A percentile compares a stretch with the other conserved stretches of the same genome.
These are phyloP conservation scores for Ciconia stormi DNA, from an alignment of 2,113 vertebrate species.

Conservation along the genomic window DNA sequence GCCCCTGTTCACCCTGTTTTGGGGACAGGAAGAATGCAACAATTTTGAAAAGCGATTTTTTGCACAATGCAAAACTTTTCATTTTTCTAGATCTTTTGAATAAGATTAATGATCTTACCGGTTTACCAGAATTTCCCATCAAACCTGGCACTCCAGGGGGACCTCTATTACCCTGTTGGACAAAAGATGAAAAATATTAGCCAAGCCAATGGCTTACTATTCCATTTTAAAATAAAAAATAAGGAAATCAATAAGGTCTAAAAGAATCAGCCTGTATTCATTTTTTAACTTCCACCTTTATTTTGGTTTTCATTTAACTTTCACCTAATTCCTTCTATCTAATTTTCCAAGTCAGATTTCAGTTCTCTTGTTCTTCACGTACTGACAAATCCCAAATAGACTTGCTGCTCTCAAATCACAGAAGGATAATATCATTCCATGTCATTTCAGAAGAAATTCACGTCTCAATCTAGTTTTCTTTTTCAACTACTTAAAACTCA, in stretches of 20 bases:
- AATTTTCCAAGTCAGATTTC: background rate
- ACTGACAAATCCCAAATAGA: background rate
- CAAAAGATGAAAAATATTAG: background rate
- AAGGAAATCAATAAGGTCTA: background rate
- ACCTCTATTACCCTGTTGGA: slow-evolving; percentile 83
- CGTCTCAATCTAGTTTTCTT: background rate
- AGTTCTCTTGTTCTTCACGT: background rate
- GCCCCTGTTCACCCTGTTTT: slow-evolving; percentile 88
- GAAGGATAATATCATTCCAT: background rate
- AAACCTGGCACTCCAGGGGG: slow-evolving; percentile 83
- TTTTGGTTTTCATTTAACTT: background rate
- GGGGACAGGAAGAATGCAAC: background rate
- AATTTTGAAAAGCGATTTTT: background rate
- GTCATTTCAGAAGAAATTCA: background rate
- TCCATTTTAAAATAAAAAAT: background rate
- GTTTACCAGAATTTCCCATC: slow-evolving; percentile 90
- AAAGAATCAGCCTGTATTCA: background rate
- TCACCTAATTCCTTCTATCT: background rate
- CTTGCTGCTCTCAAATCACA: background rate
- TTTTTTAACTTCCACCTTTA: background rate
- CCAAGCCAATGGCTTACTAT: background rate
- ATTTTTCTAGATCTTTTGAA: background rate
- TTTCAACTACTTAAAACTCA: background rate
- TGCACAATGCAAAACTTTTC: background rate
- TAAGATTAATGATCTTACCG: slow-evolving; percentile 72